A percentile compares a stretch with the other conserved stretches of the same genome.
Conservation (phyloP, 2,888 invertebrate species). For the Drosophila melanocephala region DNA sequence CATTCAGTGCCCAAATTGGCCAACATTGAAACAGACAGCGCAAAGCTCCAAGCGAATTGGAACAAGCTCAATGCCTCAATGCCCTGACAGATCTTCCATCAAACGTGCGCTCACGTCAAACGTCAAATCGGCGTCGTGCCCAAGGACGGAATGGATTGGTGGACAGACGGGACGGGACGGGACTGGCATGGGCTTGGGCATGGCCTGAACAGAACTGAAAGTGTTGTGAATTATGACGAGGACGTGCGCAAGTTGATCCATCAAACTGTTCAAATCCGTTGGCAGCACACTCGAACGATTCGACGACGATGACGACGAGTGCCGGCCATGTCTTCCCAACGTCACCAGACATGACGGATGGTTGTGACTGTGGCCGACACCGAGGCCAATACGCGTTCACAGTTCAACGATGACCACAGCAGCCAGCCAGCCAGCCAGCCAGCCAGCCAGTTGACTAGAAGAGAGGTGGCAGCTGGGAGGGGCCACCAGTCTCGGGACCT, state of each 20-base stretch:
- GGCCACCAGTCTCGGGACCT: constrained; percentile 22
- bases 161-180: constrained; percentile 16
- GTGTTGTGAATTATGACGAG: constrained; percentile 79
- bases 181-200: constrained; percentile 5
- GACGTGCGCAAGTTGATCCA: constrained; percentile 80
- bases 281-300: constrained; percentile 63
- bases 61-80: constrained; percentile 73
- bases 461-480: background rate
- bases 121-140: constrained; percentile 70
- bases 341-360: constrained; percentile 74
- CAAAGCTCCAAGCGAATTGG: constrained; percentile 71
- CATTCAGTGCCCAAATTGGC: constrained; percentile 79
- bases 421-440: background rate
- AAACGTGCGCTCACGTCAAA: constrained; percentile 79
- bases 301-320: constrained; percentile 31
- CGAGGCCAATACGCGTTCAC: constrained; percentile 56
- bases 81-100: constrained; percentile 77
- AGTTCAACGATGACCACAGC: constrained; percentile 42
- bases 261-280: constrained; percentile 79
- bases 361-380: constrained; percentile 74
- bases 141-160: constrained; percentile 37
- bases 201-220: constrained; percentile 45
- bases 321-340: constrained; percentile 52
- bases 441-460: background rate
- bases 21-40: constrained; percentile 78